Evolutionary conservation across 1,140 invertebrate genomes (phyloP).

Genomic region (Drosophila repletoides): DNA sequence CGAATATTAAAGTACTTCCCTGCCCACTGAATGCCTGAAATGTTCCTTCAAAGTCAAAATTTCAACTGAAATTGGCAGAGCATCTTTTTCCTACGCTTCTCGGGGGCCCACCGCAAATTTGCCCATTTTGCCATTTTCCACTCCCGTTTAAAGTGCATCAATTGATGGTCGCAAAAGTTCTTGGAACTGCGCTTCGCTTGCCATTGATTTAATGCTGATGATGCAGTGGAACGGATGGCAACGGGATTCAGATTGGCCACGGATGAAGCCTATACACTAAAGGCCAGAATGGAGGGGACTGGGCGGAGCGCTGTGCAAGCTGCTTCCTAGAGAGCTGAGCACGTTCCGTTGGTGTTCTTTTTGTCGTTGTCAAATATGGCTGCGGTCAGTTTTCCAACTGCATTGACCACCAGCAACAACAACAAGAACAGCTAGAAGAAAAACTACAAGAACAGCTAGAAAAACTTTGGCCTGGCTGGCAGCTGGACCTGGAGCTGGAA

Average conservation of each 20-base stretch:
- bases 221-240: constrained; percentile 42
- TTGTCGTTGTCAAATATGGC: constrained; percentile 76
- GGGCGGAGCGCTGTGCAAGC: constrained; percentile 25
- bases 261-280: background rate
- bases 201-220: constrained; percentile 60
- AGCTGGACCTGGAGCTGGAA: constrained; percentile 15
- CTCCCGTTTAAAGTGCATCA: constrained; percentile 42
- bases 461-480: constrained; percentile 30
- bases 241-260: constrained; percentile 32
- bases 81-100: too few species aligned
- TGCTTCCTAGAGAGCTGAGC: constrained; percentile 36
- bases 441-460: constrained; percentile 17
- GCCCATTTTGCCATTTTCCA: constrained; percentile 29
- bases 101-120: constrained; percentile 15
- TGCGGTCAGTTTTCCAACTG: constrained; percentile 68
- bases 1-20: too few species aligned
- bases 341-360: constrained; percentile 53
- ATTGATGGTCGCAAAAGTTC: constrained; percentile 37
- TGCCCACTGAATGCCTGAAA: too few species aligned
- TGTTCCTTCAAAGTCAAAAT: too few species aligned
- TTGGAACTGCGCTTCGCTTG: constrained; percentile 29
- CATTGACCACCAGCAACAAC: constrained; percentile 28
- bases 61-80: too few species aligned
- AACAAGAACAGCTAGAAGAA: constrained; percentile 7
- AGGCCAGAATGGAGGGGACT: background rate